These are phyloP conservation scores for Psilopogon haemacephalus DNA, from an alignment of 2,113 vertebrate species.

Conservation along the genomic window DNA sequence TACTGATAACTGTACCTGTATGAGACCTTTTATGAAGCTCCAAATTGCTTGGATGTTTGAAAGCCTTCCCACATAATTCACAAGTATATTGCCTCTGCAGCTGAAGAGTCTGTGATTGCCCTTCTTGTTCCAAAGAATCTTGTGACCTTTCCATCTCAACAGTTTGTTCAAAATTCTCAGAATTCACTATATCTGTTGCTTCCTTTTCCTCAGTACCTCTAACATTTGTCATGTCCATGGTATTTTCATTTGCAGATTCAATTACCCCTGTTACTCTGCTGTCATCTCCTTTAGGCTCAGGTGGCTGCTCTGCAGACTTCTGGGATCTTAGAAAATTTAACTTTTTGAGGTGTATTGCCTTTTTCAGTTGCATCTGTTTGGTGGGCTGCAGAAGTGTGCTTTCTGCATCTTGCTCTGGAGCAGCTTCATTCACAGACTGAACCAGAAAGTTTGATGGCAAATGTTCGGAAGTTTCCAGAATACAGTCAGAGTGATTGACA, in stretches of 20 bases:
- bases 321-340: constrained; percentile 90
- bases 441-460: constrained; percentile 74
- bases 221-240: background rate
- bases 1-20: constrained; percentile 82
- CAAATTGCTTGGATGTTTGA: constrained; percentile 97
- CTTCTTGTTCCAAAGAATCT: constrained; percentile 37
- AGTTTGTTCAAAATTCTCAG: constrained; percentile 30
- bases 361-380: constrained; percentile 85
- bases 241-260: constrained; percentile 38
- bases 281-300: constrained; percentile 22
- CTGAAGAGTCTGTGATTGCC: constrained; percentile 61
- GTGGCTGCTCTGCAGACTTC: constrained; percentile 75
- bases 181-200: background rate
- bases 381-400: constrained; percentile 49
- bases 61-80: constrained; percentile 90
- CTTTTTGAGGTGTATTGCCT: constrained; percentile 90
- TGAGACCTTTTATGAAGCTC: constrained; percentile 96
- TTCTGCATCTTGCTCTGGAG: constrained; percentile 65
- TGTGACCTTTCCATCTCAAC: constrained; percentile 41
- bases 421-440: constrained; percentile 71
- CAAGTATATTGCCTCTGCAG: constrained; percentile 86
- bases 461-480: constrained; percentile 67
- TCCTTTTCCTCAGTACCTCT: constrained; percentile 49
- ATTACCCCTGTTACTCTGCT: background rate
- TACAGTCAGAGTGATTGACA: constrained; percentile 64